Conservation (phyloP, 2,797 vertebrate species). For the Argya squamiceps region DNA sequence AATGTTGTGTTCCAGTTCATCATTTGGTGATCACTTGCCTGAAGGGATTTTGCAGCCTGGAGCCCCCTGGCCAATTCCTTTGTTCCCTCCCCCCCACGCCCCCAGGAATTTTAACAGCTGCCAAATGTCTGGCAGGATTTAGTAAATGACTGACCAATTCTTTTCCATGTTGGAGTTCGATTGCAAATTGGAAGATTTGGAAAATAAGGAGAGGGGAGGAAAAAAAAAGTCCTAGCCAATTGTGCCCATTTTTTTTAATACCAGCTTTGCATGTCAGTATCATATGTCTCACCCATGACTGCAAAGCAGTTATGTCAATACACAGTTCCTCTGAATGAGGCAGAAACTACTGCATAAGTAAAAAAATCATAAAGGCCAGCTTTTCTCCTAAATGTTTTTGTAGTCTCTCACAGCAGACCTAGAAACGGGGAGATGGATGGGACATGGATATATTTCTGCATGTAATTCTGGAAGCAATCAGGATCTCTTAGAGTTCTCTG, state of each 20-base stretch:
- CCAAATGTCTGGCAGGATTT: constrained; percentile 68
- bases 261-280: not conserved
- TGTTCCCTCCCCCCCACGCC: not conserved
- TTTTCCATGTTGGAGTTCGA: constrained; percentile 40
- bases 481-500: not conserved
- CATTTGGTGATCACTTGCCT: not conserved
- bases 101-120: constrained; percentile 71
- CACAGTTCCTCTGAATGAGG: not conserved
- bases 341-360: not conserved
- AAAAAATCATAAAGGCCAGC: not conserved
- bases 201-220: not conserved
- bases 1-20: not conserved
- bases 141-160: constrained; percentile 39
- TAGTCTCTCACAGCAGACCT: not conserved
- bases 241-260: not conserved
- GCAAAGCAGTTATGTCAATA: constrained; percentile 12
- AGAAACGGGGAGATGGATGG: not conserved
- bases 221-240: not conserved
- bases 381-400: not conserved
- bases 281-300: not conserved
- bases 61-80: constrained; percentile 30
- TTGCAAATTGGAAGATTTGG: constrained; percentile 2
- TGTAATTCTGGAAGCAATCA: not conserved
- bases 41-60: constrained; percentile 33
- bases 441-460: not conserved